Conservation (phyloP, 2,888 invertebrate genomes). For the Azorinus chamasolen region DNA sequence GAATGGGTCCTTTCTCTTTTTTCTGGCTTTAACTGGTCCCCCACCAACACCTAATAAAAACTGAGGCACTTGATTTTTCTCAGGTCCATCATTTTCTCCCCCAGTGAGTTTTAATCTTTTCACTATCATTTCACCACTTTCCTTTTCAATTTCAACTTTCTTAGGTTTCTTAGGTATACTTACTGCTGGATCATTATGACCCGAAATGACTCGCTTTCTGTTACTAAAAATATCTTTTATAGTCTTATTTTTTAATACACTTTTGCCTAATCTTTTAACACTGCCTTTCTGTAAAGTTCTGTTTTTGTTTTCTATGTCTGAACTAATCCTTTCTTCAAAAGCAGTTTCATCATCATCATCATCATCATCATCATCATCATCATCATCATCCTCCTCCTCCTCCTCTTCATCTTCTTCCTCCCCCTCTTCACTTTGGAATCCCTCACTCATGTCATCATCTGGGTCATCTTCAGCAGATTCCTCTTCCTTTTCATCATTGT, state of each 20-base stretch:
- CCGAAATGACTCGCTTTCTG: no score
- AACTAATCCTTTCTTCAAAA: neutral
- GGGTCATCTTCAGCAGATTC: conserved; percentile 3
- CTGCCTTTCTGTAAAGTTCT: neutral
- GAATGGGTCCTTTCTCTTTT: conserved; percentile 56
- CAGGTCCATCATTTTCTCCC: no score
- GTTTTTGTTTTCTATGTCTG: neutral
- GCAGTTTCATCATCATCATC: conserved; percentile 17
- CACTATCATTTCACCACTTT: no score
- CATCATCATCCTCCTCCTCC: neutral
- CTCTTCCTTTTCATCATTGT: conserved; percentile 6
- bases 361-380: neutral
- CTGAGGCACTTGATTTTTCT: no score
- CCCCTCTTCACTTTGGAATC: neutral
- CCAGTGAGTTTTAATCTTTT: no score
- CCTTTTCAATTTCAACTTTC: no score
- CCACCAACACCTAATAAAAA: no score
- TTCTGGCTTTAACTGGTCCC: neutral
- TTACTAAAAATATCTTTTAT: no score
- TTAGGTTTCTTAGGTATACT: no score
- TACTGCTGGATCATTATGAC: no score
- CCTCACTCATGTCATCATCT: neutral
- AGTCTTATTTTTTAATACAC: no score
- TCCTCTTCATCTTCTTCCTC: neutral
- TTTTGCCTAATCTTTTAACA: no score